These are phyloP conservation scores for Meda fulgida DNA, from an alignment of 2,797 vertebrate species.

Conservation along the genomic window DNA sequence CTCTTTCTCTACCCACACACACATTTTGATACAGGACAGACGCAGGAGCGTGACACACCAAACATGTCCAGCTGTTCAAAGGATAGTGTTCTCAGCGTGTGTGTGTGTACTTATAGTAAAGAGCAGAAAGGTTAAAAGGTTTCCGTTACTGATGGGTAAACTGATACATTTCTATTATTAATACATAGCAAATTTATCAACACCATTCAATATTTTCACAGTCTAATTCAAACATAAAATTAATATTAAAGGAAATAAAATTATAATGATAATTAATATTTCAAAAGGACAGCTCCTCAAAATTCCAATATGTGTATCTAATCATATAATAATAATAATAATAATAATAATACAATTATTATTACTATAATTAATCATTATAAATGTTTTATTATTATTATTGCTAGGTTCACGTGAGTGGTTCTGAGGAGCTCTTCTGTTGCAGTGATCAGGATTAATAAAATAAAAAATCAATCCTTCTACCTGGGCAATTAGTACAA, in stretches of 20 bases:
- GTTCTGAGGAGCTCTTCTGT: slow-evolving; percentile 34
- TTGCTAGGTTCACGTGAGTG: not conserved
- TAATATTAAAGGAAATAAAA: not conserved
- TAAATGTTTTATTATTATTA: not conserved
- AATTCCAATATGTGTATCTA: not conserved
- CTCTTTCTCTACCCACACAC: slow-evolving; percentile 64
- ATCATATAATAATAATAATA: not conserved
- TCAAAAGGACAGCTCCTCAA: not conserved
- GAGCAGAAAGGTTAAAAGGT: slow-evolving; percentile 74
- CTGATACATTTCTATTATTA: slow-evolving; percentile 71
- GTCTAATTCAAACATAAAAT: slow-evolving; percentile 16
- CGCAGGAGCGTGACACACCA: slow-evolving; percentile 61
- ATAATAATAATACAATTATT: not conserved
- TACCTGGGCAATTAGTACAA: slow-evolving; percentile 63
- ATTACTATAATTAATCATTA: not conserved
- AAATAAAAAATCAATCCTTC: slow-evolving; percentile 47
- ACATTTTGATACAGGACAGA: slow-evolving; percentile 66
- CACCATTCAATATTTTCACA: slow-evolving; percentile 44
- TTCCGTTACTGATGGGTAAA: slow-evolving; percentile 73
- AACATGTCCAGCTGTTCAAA: slow-evolving; percentile 75
- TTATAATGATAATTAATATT: not conserved
- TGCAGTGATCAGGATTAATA: slow-evolving; percentile 53
- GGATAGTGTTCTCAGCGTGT: slow-evolving; percentile 38
- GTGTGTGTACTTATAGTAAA: slow-evolving; percentile 29
- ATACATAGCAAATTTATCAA: slow-evolving; percentile 51